phyloP scores from a whole-genome alignment of 2,888 invertebrate species.

The Nephrotoma flavescens region DNA sequence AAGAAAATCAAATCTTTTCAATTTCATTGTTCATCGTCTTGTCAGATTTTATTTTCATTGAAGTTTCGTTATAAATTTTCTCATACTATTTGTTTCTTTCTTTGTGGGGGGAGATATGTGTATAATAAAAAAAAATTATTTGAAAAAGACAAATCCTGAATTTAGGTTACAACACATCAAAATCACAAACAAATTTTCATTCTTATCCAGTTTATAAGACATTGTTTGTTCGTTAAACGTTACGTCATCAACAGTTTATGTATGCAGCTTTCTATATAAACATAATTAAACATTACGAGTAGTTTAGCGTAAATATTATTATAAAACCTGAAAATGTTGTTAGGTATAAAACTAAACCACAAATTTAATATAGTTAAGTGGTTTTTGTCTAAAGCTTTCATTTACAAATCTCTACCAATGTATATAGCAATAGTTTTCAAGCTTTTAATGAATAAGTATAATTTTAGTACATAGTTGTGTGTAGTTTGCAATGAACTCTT shows the following conservation, averaged over 20 bases:
- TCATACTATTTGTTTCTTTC: neutral
- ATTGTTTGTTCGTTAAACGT: neutral
- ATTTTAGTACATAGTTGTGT: neutral
- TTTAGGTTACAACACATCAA: constrained; percentile 3
- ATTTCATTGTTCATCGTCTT: neutral
- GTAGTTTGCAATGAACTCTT: neutral
- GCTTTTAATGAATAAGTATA: neutral
- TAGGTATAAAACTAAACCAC: neutral
- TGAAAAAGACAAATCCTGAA: constrained; percentile 2
- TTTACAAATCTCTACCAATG: neutral
- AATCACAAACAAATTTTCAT: neutral
- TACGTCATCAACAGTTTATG: neutral
- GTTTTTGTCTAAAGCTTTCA: neutral
- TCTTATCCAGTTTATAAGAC: neutral
- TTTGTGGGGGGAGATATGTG: neutral
- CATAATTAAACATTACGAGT: neutral
- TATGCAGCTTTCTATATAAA: neutral
- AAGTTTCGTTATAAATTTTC: neutral
- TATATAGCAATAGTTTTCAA: neutral
- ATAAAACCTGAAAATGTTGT: neutral
- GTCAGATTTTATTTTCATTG: neutral
- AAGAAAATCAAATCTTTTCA: neutral
- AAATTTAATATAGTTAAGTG: neutral
- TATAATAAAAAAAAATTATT: neutral
- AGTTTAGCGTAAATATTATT: neutral